phyloP scores from a whole-genome alignment of 1,140 invertebrate genomes.

The Drosophila fuyamai region DNA sequence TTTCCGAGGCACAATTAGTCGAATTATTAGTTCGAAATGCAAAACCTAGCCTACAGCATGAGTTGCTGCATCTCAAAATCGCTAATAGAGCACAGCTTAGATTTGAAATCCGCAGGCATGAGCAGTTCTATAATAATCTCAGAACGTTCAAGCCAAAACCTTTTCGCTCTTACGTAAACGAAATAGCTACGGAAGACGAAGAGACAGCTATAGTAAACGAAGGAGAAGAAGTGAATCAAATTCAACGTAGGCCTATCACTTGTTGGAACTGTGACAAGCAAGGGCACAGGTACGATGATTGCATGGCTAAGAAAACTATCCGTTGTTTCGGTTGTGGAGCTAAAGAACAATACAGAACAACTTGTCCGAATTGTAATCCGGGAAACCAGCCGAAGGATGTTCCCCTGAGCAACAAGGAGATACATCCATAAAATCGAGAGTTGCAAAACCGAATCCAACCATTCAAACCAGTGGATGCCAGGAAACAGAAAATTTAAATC shows the following conservation, averaged over 20 bases:
- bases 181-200: neutral
- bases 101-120: neutral
- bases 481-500: neutral
- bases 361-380: neutral
- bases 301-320: neutral
- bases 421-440: neutral
- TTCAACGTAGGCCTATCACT: neutral
- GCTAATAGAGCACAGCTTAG: neutral
- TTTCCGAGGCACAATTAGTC: neutral
- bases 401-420: neutral
- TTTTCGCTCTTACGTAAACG: neutral
- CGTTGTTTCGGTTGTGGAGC: neutral
- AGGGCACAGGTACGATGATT: neutral
- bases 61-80: neutral
- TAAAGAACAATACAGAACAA: neutral
- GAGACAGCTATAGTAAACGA: neutral
- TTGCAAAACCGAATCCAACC: neutral
- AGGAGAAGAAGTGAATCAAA: neutral
- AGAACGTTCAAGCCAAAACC: neutral
- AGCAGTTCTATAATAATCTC: conserved; percentile 20
- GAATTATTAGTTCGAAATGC: neutral
- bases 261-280: neutral
- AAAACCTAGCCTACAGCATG: neutral
- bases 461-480: neutral
- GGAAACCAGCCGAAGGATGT: neutral